Evolutionary conservation across 2,113 vertebrate species (phyloP).

Genomic region (Triplophysa tibetana): DNA sequence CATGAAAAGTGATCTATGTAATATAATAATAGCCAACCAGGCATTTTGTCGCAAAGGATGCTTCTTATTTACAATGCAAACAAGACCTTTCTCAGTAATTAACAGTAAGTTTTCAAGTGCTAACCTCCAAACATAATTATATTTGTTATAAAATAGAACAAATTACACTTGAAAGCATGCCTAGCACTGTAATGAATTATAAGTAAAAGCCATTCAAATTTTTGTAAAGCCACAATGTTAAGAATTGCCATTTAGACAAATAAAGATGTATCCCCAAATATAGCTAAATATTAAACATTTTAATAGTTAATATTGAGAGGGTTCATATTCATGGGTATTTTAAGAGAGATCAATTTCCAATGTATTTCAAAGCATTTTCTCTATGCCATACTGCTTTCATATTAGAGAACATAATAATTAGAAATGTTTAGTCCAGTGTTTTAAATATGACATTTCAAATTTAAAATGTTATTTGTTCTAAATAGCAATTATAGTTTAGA

Average conservation of each 20-base stretch:
- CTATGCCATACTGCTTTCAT: background rate
- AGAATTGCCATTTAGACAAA: background rate
- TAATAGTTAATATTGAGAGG: background rate
- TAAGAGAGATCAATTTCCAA: background rate
- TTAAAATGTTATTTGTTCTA: background rate
- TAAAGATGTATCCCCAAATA: background rate
- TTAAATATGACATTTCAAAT: constrained; percentile 12
- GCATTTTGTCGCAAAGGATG: background rate
- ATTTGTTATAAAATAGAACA: background rate
- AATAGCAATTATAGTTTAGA: constrained; percentile 7
- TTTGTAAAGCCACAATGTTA: background rate
- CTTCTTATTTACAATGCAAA: background rate
- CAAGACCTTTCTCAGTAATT: background rate
- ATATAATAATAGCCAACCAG: constrained; percentile 14
- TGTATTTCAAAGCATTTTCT: background rate
- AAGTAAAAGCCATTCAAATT: constrained; percentile 43
- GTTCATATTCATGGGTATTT: background rate
- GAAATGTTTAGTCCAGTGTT: constrained; percentile 5
- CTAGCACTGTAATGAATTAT: background rate
- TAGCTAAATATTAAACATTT: background rate
- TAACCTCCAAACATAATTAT: background rate
- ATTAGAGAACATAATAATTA: background rate
- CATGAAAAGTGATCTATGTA: background rate
- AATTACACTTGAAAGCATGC: constrained; percentile 34
- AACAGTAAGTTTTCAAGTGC: background rate